A percentile compares a stretch with the other conserved stretches of the same genome.
These are phyloP conservation scores for Tetranychus cinnabarinus DNA, from an alignment of 1,140 invertebrate species.

Conservation along the genomic window DNA sequence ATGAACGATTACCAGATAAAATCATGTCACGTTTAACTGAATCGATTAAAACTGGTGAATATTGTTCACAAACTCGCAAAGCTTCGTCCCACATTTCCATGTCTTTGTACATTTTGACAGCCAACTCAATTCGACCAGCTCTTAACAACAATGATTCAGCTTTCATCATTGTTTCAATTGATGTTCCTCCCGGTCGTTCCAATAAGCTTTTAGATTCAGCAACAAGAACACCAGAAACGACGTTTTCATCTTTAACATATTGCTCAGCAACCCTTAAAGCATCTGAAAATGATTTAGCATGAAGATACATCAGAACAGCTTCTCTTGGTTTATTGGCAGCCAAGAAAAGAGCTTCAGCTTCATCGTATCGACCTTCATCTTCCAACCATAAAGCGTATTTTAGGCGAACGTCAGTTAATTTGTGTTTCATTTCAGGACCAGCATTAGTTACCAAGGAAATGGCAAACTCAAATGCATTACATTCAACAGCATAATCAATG, in stretches of 20 bases:
- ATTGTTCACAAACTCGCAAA: conserved; percentile 74
- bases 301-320: conserved; percentile 80
- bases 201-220: conserved; percentile 55
- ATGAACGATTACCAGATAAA: background rate
- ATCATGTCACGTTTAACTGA: conserved; percentile 8
- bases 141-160: conserved; percentile 72
- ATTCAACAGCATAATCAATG: conserved; percentile 10
- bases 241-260: conserved; percentile 41
- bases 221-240: conserved; percentile 61
- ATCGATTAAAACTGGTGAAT: conserved; percentile 45
- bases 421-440: conserved; percentile 27
- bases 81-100: conserved; percentile 79
- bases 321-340: conserved; percentile 68
- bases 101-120: conserved; percentile 69
- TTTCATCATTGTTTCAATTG: conserved; percentile 37
- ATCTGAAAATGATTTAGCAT: conserved; percentile 59
- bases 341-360: conserved; percentile 76
- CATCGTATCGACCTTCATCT: conserved; percentile 59
- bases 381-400: conserved; percentile 69
- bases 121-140: conserved; percentile 44
- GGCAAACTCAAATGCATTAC: conserved; percentile 58
- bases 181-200: conserved; percentile 20
- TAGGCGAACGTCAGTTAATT: conserved; percentile 47
- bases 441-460: conserved; percentile 38
- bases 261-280: conserved; percentile 61